These are phyloP conservation scores for Leucoraja ocellata DNA, from an alignment of 2,797 vertebrate genomes.

Conservation along the genomic window DNA sequence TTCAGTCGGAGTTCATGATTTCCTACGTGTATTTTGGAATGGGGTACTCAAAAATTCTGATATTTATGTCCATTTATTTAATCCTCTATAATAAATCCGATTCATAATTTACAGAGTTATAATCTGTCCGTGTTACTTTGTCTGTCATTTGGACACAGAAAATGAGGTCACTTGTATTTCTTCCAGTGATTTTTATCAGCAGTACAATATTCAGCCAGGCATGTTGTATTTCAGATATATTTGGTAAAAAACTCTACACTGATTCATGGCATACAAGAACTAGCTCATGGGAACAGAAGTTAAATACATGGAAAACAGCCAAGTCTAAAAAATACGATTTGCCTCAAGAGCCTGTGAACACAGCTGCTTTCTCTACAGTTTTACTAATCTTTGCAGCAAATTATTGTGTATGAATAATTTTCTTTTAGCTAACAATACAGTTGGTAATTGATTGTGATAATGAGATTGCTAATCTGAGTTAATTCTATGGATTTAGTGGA, in stretches of 20 bases:
- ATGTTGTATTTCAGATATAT: neutral
- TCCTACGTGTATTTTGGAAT: neutral
- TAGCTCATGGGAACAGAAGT: neutral
- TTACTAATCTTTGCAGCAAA: neutral
- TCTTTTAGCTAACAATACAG: no score
- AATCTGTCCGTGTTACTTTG: neutral
- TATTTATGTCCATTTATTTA: neutral
- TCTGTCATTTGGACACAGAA: neutral
- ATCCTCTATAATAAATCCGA: neutral
- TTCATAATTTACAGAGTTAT: neutral
- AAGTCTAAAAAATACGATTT: neutral
- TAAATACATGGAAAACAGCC: neutral
- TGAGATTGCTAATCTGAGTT: no score
- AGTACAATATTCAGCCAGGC: neutral
- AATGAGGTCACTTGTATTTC: no score
- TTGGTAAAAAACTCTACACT: neutral
- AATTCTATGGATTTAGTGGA: no score
- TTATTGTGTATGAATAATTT: neutral
- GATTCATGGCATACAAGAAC: neutral
- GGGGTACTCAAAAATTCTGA: neutral
- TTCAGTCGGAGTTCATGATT: neutral
- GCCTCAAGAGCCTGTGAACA: neutral
- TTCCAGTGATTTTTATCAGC: neutral
- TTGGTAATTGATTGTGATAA: no score
- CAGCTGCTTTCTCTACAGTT: neutral